Base-by-base conservation (phyloP, 2,888 invertebrate genomes). In the Stenotaenia linearis region DNA sequence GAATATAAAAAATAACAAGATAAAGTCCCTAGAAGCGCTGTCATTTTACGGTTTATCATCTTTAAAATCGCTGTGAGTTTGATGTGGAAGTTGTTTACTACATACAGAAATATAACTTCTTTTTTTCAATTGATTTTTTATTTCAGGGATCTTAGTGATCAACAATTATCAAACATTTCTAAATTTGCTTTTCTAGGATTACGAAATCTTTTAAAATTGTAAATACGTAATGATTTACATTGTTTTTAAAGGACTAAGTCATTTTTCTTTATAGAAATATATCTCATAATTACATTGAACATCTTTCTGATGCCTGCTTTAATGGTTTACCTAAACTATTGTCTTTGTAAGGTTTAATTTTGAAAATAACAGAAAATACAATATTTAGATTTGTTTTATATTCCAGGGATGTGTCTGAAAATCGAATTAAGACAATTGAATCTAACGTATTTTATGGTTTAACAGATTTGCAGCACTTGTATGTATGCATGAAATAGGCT, bases 11-110 rank as follows among this genome's bases (percentile, higher is more conserved):
- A 84, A 85, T 2, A 86, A 86, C 81, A 78, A 81, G 3, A 84
- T 86, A 28, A 80, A 80, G 32, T 82, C 79, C 5, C 78, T 86
- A 18, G 82, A 84, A 37, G 81, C 84, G 0, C 83, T 83, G 82
- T 85, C 86, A 2, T 85, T 86, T 80, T 84, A 84, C 79, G 86
- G 86, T 5, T 83, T 86, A 1, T 85, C 85, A 6, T 84, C 85
- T 5, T 82, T 86, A 10, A 83, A 84, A 12, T 85, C 40, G 2
- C 69, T 25, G 28, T 69, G 10, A 25, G 25, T 7, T 18, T 56
- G 4, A 56, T 56, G n/a, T n/a, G n/a, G n/a, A 21, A 56, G 10
- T 6, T 6, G 23, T 56, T 18, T 56, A 56, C 12, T 56, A 23
- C 23, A 56, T 6, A 10, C 61, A 21, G 4, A 56, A 10, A 21